Conservation (phyloP, 2,888 invertebrate species). For the Parascotia fuliginaria region DNA sequence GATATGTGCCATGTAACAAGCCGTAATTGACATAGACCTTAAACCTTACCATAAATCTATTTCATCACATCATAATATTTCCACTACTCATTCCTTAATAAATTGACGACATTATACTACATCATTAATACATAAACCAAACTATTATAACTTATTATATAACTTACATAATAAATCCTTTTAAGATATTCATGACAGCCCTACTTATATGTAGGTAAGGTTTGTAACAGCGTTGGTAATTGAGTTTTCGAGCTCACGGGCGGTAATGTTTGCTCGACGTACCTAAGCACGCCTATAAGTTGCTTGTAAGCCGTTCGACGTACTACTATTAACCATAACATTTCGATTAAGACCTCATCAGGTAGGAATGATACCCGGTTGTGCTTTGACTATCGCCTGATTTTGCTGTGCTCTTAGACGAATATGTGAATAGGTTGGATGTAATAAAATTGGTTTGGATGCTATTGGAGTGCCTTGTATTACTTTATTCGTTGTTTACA, state of each 20-base stretch:
- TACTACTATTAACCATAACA: constrained; percentile 42
- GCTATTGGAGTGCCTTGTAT: too few relatives aligned
- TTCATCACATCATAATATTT: too few relatives aligned
- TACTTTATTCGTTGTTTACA: too few relatives aligned
- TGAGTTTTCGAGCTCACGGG: constrained; percentile 57
- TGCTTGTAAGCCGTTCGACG: constrained; percentile 36
- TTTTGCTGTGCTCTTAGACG: too few relatives aligned
- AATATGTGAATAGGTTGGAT: too few relatives aligned
- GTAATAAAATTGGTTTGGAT: too few relatives aligned
- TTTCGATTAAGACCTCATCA: constrained; percentile 31
- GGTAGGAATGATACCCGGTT: constrained; percentile 21
- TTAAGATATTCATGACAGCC: constrained; percentile 27
- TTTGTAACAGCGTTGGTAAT: constrained; percentile 55
- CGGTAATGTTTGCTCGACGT: constrained; percentile 50
- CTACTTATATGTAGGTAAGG: constrained; percentile 35
- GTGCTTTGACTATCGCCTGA: constrained; percentile 10
- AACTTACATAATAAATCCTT: constrained; percentile 7
- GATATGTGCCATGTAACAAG: too few relatives aligned
- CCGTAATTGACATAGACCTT: too few relatives aligned
- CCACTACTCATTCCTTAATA: too few relatives aligned
- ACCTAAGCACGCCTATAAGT: constrained; percentile 42
- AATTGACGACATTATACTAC: background rate
- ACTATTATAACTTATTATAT: background rate
- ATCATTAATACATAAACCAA: background rate
- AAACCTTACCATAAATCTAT: too few relatives aligned